Percentiles rank a stretch among this genome's conserved stretches.
These are phyloP conservation scores for Sterrhoptilus dennistouni DNA, from an alignment of 2,113 vertebrate genomes.

Conservation along the genomic window DNA sequence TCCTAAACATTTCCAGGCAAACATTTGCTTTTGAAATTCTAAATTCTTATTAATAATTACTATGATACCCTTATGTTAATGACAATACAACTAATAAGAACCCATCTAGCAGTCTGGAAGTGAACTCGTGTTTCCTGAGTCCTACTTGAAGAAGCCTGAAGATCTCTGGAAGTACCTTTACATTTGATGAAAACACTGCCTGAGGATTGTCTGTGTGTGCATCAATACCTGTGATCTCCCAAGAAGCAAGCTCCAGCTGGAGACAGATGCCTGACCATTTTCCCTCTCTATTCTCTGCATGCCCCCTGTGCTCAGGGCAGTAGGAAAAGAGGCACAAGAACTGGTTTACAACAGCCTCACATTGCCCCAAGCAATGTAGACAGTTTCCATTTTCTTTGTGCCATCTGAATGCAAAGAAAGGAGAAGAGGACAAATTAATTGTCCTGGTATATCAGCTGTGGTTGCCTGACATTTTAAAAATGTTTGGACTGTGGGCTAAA, in stretches of 20 bases:
- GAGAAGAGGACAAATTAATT: not conserved
- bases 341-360: not conserved
- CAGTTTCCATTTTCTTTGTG: not conserved
- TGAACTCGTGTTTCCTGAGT: not conserved
- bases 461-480: not conserved
- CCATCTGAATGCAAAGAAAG: not conserved
- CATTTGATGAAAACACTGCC: not conserved
- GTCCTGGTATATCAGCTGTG: not conserved
- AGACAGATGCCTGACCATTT: not conserved
- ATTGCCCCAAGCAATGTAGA: not conserved
- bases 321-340: not conserved
- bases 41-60: not conserved
- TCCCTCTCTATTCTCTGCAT: not conserved
- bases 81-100: not conserved
- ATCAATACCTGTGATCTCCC: not conserved
- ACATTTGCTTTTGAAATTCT: not conserved
- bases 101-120: not conserved
- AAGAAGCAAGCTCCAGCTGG: not conserved
- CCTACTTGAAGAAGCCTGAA: not conserved
- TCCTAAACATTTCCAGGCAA: not conserved
- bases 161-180: not conserved
- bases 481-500: not conserved
- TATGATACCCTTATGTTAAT: not conserved
- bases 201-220: not conserved
- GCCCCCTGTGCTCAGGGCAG: not conserved